A percentile compares a stretch with the other conserved stretches of the same genome.
Evolutionary conservation across 2,888 invertebrate genomes (phyloP).

Genomic region (Timandra comae): DNA sequence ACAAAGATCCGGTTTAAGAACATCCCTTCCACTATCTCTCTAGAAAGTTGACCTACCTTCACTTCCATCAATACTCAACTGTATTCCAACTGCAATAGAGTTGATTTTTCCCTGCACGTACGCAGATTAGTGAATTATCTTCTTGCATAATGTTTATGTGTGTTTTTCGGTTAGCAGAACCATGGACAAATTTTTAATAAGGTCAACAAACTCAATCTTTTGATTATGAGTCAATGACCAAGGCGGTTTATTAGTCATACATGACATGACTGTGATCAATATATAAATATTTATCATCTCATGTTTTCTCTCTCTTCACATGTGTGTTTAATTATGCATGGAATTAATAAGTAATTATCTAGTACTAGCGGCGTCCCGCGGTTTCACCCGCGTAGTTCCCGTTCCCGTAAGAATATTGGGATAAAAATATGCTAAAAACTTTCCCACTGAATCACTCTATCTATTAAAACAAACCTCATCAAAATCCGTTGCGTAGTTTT

Average conservation of each 20-base stretch:
- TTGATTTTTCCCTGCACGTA: slow-evolving; percentile 7
- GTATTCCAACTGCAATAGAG: slow-evolving; percentile 5
- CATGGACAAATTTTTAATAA: slow-evolving; percentile 16
- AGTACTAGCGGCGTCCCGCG: too few species aligned
- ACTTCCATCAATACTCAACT: slow-evolving; percentile 4
- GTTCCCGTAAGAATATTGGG: too few species aligned
- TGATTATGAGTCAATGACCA: slow-evolving; percentile 13
- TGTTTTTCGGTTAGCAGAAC: slow-evolving; percentile 59
- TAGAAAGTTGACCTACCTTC: slow-evolving; percentile 39
- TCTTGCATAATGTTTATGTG: slow-evolving; percentile 46
- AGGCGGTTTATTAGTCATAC: neutral
- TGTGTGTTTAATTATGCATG: too few species aligned
- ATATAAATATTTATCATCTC: too few species aligned
- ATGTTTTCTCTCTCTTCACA: too few species aligned
- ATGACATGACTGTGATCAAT: too few species aligned
- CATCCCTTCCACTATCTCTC: slow-evolving; percentile 39
- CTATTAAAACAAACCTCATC: too few species aligned
- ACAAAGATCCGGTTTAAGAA: slow-evolving; percentile 39
- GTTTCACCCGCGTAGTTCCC: too few species aligned
- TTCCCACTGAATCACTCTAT: too few species aligned
- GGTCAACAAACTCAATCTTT: slow-evolving; percentile 23
- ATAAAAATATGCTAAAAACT: too few species aligned
- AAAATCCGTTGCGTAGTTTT: too few species aligned
- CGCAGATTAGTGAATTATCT: slow-evolving; percentile 27
- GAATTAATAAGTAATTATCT: too few species aligned